A percentile compares a stretch with the other conserved stretches of the same genome.
These are phyloP conservation scores for Psylliodes chrysocephalus DNA, from an alignment of 2,888 invertebrate species.

Conservation along the genomic window DNA sequence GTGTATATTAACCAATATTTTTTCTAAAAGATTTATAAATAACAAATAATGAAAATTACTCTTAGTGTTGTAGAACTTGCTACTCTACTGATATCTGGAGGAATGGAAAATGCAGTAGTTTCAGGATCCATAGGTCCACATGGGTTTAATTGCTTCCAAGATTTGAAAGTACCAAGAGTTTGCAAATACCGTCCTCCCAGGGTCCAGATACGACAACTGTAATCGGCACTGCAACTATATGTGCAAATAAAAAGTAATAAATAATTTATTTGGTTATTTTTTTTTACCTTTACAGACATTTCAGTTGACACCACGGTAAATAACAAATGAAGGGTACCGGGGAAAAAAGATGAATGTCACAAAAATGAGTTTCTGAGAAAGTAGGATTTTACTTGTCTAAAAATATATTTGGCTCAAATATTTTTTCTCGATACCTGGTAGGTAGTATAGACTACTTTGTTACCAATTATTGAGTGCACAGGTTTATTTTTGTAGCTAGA, in stretches of 20 bases:
- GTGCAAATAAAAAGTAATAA: no score
- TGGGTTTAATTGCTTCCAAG: constrained; percentile 67
- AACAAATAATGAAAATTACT: constrained; percentile 61
- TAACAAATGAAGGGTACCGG: not conserved
- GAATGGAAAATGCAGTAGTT: constrained; percentile 69
- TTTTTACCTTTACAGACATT: no score
- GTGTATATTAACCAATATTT: not conserved
- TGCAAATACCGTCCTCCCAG: constrained; percentile 75
- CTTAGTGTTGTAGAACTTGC: constrained; percentile 82
- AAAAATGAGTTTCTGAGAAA: no score
- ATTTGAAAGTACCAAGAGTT: constrained; percentile 77
- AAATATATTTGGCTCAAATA: no score
- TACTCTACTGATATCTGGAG: constrained; percentile 78
- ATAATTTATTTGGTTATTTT: no score
- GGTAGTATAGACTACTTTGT: no score
- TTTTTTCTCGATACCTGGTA: no score
- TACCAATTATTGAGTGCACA: no score
- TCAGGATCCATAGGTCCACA: constrained; percentile 51
- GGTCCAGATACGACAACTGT: constrained; percentile 80
- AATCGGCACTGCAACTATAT: constrained; percentile 63
- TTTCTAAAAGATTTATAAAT: constrained; percentile 1
- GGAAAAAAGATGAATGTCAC: no score
- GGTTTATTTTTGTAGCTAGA: no score
- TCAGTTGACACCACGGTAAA: no score
- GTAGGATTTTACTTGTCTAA: no score